A percentile compares a stretch with the other conserved stretches of the same genome.
Conservation (phyloP, 2,113 vertebrate genomes). For the Ia io region DNA sequence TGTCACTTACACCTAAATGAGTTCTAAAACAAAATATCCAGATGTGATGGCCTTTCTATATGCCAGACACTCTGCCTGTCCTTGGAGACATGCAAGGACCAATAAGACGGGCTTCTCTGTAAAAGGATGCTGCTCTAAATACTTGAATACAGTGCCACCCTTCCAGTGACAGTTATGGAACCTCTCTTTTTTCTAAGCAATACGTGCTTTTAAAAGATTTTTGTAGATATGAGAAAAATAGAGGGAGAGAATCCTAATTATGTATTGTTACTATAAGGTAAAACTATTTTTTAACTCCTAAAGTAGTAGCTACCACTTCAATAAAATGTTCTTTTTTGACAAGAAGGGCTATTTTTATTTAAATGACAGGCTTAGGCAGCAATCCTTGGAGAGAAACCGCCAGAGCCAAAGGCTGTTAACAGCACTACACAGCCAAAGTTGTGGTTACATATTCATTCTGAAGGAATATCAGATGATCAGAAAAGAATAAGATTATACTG, state of each 20-base stretch:
- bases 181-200: neutral
- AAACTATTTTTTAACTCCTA: neutral
- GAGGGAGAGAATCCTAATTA: neutral
- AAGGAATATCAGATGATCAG: neutral
- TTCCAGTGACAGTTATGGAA: neutral
- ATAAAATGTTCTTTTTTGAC: neutral
- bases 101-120: neutral
- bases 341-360: slow-evolving; percentile 4
- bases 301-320: neutral
- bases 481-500: neutral
- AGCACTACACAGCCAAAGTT: neutral
- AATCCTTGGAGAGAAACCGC: neutral
- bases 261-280: neutral
- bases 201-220: slow-evolving; percentile 1
- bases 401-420: neutral
- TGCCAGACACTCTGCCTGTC: neutral
- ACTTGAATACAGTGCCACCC: neutral
- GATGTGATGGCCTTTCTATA: neutral
- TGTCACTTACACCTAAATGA: neutral
- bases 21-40: neutral
- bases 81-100: neutral
- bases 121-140: neutral
- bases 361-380: neutral
- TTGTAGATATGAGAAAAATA: neutral
- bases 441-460: neutral